Evolutionary conservation across 2,113 vertebrate genomes (phyloP), one percentile per base, ranked within the genome.

Genomic region (Scomber japonicus): DNA sequence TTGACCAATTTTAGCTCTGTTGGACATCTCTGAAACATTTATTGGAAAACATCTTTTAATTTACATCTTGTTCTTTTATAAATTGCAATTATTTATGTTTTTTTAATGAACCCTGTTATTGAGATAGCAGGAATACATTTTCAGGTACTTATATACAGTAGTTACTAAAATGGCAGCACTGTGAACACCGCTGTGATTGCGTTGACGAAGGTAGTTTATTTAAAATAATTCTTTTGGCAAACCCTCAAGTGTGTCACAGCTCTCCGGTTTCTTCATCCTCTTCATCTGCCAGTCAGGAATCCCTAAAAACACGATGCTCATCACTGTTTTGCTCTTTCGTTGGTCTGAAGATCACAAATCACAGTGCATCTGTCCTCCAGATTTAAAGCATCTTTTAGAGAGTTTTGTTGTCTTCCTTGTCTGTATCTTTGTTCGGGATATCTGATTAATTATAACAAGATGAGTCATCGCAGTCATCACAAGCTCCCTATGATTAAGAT

Each of bases 401-500:
- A 40, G 30, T 30, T 31, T 3, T 15, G 12, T 46, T 53, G 30
- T 24, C 40, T 30, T 7, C 3, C 11, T 40, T 35, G 7, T 31
- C 16, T 24, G 45, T 53, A n/a, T 49, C 35, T 31, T 61, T 31
- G 59, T 56, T 24, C 24, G 24, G 24, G 27, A 62, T 35, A 61
- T 6, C 31, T 53, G 50, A 53, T 75, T 66, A 6, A 59, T 67
- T 68, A 70, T 71, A 56, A 35, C 49, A 45, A 40, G 21, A 80
- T 8, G 12, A 40, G 35, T 40, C 35, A 35, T 46, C n/a, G 14
- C 16, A 19, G 30, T 69, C 48, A 31, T 60, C 68, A n/a, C 11
- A 19, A 21, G 12, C 21, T 48, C 30, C 21, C 51, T 24, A 2
- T 19, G 35, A 65, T 84, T 81, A 75, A 85, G 68, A 68, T 84